A percentile compares a stretch with the other conserved stretches of the same genome.
Conservation (phyloP, 1,140 invertebrate species). For the Musca vetustissima region DNA sequence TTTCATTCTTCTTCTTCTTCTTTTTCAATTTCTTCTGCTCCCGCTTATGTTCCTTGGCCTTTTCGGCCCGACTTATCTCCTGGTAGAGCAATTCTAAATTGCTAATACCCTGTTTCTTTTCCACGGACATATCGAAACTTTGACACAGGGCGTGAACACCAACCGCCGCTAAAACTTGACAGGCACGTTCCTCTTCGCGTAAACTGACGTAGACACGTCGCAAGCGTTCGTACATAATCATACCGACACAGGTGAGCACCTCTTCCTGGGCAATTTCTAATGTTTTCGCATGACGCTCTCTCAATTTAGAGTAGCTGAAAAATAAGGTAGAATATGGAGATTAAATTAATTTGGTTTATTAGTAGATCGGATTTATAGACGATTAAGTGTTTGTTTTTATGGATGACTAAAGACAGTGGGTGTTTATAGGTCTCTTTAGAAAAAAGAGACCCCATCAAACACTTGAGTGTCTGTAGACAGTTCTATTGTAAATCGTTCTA, state of each 20-base stretch:
- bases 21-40: constrained; percentile 86
- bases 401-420: too few relatives aligned
- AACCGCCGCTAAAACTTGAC: constrained; percentile 85
- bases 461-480: too few relatives aligned
- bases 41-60: constrained; percentile 77
- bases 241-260: constrained; percentile 88
- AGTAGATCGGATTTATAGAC: too few relatives aligned
- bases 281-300: constrained; percentile 91
- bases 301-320: constrained; percentile 61
- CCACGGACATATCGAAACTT: constrained; percentile 87
- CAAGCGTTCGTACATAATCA: constrained; percentile 86
- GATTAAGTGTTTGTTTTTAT: too few relatives aligned
- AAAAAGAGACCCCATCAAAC: too few relatives aligned
- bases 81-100: constrained; percentile 81
- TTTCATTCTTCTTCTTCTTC: constrained; percentile 78
- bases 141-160: constrained; percentile 82
- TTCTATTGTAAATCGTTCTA: too few relatives aligned
- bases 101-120: constrained; percentile 84
- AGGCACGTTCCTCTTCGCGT: constrained; percentile 86
- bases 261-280: constrained; percentile 94
- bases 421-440: too few relatives aligned
- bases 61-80: constrained; percentile 80
- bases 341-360: too few relatives aligned
- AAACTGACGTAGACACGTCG: constrained; percentile 82
- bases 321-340: constrained; percentile 6